A percentile compares a stretch with the other conserved stretches of the same genome.
Conservation (phyloP, 2,888 invertebrate species). For the Pediacus dermestoides region DNA sequence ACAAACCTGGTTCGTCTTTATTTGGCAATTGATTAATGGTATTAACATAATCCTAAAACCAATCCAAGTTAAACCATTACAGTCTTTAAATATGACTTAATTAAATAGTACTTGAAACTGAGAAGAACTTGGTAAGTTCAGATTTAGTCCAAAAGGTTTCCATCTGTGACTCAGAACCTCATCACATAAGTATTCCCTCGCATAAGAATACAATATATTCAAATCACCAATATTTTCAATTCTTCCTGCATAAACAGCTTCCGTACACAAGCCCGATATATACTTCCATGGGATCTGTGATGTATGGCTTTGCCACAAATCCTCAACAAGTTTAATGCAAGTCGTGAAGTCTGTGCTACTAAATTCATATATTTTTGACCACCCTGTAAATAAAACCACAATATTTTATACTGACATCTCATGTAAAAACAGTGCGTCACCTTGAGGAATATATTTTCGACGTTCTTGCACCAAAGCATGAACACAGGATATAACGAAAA, state of each 20-base stretch:
- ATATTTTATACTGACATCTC: neutral
- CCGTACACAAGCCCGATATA: slow-evolving; percentile 71
- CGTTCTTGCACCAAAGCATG: slow-evolving; percentile 91
- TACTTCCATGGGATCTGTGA: slow-evolving; percentile 64
- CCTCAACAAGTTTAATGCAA: slow-evolving; percentile 61
- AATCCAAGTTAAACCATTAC: slow-evolving; percentile 9
- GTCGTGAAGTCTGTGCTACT: slow-evolving; percentile 76
- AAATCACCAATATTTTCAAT: slow-evolving; percentile 76
- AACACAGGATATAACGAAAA: slow-evolving; percentile 79
- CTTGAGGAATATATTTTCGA: slow-evolving; percentile 86
- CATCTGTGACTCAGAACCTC: slow-evolving; percentile 59
- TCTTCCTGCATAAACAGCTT: slow-evolving; percentile 82
- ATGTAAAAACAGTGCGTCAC: slow-evolving; percentile 36
- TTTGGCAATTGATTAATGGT: slow-evolving; percentile 67
- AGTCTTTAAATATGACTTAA: slow-evolving; percentile 6
- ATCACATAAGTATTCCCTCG: slow-evolving; percentile 59
- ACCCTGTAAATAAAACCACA: slow-evolving; percentile 54
- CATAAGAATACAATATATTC: slow-evolving; percentile 63
- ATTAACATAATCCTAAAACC: slow-evolving; percentile 61
- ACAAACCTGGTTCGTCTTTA: slow-evolving; percentile 69
- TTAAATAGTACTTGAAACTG: slow-evolving; percentile 54
- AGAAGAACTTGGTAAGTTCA: slow-evolving; percentile 54
- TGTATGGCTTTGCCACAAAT: slow-evolving; percentile 45
- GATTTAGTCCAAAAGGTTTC: slow-evolving; percentile 54
- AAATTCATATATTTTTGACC: slow-evolving; percentile 88